phyloP scores from a whole-genome alignment of 2,113 vertebrate genomes.

The Gracilinanus agilis region DNA sequence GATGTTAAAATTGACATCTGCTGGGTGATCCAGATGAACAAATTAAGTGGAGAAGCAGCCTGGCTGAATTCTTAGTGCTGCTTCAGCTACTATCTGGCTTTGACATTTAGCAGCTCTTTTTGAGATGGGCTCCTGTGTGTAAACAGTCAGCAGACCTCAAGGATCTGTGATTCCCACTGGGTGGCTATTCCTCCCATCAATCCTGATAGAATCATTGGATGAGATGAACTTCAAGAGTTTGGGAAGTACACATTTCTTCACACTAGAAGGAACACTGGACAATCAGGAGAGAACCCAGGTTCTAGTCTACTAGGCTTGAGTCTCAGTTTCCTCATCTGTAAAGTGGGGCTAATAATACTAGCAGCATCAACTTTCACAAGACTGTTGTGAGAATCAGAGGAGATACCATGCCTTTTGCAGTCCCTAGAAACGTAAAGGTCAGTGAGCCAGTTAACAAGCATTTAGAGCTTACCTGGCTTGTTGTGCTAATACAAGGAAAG shows the following conservation, averaged over 20 bases:
- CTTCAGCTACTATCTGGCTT: conserved; percentile 17
- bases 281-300: not conserved
- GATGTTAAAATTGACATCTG: not conserved
- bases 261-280: not conserved
- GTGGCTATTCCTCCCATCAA: not conserved
- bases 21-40: not conserved
- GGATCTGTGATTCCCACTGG: not conserved
- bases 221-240: not conserved
- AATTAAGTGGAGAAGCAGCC: conserved; percentile 23
- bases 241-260: not conserved
- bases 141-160: not conserved
- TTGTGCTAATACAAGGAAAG: too few relatives aligned
- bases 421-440: not conserved
- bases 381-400: not conserved
- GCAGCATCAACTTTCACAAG: not conserved
- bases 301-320: not conserved
- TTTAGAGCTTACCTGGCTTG: too few relatives aligned
- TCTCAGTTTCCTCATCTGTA: not conserved
- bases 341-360: not conserved
- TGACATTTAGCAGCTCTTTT: conserved; percentile 56
- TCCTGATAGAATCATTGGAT: not conserved
- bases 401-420: not conserved
- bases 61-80: not conserved
- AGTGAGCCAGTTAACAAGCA: not conserved
- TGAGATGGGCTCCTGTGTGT: not conserved